Conservation (phyloP, 2,797 vertebrate genomes). For the Galagoides demidoff region DNA sequence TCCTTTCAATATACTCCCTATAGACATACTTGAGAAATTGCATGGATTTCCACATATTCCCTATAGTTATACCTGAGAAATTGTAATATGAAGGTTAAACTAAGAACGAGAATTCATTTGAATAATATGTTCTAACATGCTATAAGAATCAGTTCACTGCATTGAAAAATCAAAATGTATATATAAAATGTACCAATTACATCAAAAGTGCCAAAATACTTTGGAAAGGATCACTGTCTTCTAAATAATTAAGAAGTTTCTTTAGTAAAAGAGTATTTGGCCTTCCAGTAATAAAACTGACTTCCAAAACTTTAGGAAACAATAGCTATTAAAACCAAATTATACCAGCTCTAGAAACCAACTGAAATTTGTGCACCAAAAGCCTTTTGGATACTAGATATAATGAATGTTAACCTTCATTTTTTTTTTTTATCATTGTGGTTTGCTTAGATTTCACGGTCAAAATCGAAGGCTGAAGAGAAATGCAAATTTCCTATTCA, state of each 20-base stretch:
- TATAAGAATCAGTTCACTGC: not conserved
- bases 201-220: conserved; percentile 29
- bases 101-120: conserved; percentile 78
- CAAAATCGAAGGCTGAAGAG: conserved; percentile 61
- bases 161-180: conserved; percentile 38
- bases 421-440: conserved; percentile 42
- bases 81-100: conserved; percentile 80
- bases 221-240: not conserved
- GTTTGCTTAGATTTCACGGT: conserved; percentile 55
- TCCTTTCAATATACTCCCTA: conserved; percentile 75
- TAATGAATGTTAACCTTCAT: not conserved
- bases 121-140: conserved; percentile 73
- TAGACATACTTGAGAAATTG: conserved; percentile 69
- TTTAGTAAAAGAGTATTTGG: conserved; percentile 14
- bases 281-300: not conserved
- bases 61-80: conserved; percentile 67
- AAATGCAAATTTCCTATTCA: conserved; percentile 59
- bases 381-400: not conserved
- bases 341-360: not conserved
- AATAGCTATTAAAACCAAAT: not conserved
- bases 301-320: not conserved
- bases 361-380: conserved; percentile 8
- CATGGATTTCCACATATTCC: conserved; percentile 78
- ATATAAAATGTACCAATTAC: not conserved
- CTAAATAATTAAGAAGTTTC: not conserved